Base-by-base conservation (phyloP, 2,797 vertebrate genomes). In the Austrolebias charrua region DNA sequence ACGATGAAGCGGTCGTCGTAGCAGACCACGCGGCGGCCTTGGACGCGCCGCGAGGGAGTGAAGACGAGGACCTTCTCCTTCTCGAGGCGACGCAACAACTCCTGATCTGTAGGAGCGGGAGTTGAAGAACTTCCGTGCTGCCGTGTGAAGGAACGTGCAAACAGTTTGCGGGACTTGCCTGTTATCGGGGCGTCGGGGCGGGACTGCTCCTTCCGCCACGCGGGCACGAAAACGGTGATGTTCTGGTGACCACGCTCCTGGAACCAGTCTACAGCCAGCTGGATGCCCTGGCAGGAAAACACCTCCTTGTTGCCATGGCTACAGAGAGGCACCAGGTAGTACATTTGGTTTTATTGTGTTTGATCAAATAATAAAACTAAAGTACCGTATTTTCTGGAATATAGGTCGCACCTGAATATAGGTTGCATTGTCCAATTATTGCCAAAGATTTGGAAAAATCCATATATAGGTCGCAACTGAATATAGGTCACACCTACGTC, bases 271-370 rank as follows among this genome's bases (percentile, higher is more conserved):
- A 98, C 95, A 3, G 96, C 95, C 87, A 98, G 79, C 86, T 95
- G 95, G 86, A 98, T 98, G 75, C 96, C 96, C 82, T 95, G 94
- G 88, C 96, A 98, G 75, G 96, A 98, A 90, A 98, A 98, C 35
- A 98, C 94, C 88, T 97, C 96, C 89, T 98, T 98, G 92, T 98
- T 98, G 81, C 96, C 96, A 0, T 97, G 96, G 90, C 96, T 98
- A 84, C 84, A 24, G 18, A 56, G 42, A 14, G 16, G 40, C 1
- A 42, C 18, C 8, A 29, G 19, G 18, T 1, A 12, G 40, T 0
- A 6, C 1, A 5, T 48, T 20, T 20, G n/a, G n/a, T 46, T 24
- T 24, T 24, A 24, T 3, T 24, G 24, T 24, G 24, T 24, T 24
- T 24, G 24, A 24, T 24, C 24, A 24, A 24, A 24, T 24, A 24